Conservation (phyloP, 2,797 vertebrate species). For the Sorex maritimensis region DNA sequence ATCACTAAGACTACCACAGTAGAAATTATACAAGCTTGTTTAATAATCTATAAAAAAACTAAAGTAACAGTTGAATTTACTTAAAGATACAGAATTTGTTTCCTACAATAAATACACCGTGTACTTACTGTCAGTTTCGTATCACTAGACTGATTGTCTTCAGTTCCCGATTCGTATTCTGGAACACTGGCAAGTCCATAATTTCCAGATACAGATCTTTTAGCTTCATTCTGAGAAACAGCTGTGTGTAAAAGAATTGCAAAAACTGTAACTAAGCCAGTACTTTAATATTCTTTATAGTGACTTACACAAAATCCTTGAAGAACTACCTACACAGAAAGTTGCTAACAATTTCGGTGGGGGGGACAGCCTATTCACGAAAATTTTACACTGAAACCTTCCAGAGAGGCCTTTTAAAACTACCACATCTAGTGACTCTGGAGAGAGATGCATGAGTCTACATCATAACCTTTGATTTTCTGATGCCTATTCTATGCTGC, state of each 20-base stretch:
- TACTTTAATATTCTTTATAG: constrained; percentile 45
- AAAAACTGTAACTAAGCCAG: constrained; percentile 51
- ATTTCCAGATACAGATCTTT: constrained; percentile 72
- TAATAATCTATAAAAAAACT: background rate
- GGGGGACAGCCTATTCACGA: background rate
- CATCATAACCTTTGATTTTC: background rate
- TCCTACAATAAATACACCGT: constrained; percentile 41
- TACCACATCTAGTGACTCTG: background rate
- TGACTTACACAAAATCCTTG: constrained; percentile 24
- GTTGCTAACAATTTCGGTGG: background rate
- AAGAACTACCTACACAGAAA: background rate
- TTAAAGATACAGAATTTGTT: constrained; percentile 30
- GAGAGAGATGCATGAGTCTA: background rate
- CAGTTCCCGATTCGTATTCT: constrained; percentile 78
- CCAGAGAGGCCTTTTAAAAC: background rate
- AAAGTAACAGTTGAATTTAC: constrained; percentile 22
- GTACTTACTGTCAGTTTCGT: constrained; percentile 87
- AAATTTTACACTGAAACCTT: background rate
- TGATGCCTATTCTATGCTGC: background rate
- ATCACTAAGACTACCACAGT: constrained; percentile 37
- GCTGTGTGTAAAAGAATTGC: constrained; percentile 78
- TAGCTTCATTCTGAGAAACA: constrained; percentile 78
- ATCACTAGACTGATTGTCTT: constrained; percentile 79
- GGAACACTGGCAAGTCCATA: constrained; percentile 63
- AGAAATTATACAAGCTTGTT: background rate